Evolutionary conservation across 1,140 invertebrate genomes (phyloP).

Genomic region (Arctopsyche grandis): DNA sequence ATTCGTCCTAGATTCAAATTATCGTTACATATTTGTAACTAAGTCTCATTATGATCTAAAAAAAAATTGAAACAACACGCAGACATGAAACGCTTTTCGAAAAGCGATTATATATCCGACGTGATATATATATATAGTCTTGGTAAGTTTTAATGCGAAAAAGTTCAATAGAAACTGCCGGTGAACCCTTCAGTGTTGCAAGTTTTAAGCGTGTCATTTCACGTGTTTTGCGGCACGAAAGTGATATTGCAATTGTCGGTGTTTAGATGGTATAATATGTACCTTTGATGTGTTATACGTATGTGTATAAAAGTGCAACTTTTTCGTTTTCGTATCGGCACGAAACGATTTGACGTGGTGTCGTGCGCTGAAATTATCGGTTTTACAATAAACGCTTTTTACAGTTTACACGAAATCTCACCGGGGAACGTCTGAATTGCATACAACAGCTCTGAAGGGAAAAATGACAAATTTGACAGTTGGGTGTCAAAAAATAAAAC

Average conservation of each 20-base stretch:
- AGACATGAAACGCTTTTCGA: constrained; percentile 19
- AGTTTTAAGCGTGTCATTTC: constrained; percentile 14
- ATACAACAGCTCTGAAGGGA: neutral
- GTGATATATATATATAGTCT: too few relatives aligned
- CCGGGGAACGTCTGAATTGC: neutral
- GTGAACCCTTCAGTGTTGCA: neutral
- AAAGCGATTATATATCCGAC: neutral
- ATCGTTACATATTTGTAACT: constrained; percentile 43
- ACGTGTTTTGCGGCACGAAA: constrained; percentile 13
- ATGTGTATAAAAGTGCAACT: constrained; percentile 14
- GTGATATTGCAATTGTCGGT: constrained; percentile 14
- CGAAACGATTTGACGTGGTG: constrained; percentile 23
- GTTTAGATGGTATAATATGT: constrained; percentile 21
- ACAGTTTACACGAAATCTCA: constrained; percentile 19
- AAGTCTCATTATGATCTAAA: constrained; percentile 17
- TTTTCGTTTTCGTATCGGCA: constrained; percentile 19
- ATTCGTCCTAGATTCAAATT: constrained; percentile 52
- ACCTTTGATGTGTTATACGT: neutral
- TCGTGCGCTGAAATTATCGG: constrained; percentile 16
- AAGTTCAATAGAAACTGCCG: constrained; percentile 12
- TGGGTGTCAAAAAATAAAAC: constrained; percentile 6
- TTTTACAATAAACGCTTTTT: constrained; percentile 19
- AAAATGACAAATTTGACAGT: constrained; percentile 8
- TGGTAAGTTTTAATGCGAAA: neutral
- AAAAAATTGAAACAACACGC: neutral